These are phyloP conservation scores for Reinhardtius hippoglossoides DNA, from an alignment of 2,113 vertebrate genomes.

Conservation along the genomic window DNA sequence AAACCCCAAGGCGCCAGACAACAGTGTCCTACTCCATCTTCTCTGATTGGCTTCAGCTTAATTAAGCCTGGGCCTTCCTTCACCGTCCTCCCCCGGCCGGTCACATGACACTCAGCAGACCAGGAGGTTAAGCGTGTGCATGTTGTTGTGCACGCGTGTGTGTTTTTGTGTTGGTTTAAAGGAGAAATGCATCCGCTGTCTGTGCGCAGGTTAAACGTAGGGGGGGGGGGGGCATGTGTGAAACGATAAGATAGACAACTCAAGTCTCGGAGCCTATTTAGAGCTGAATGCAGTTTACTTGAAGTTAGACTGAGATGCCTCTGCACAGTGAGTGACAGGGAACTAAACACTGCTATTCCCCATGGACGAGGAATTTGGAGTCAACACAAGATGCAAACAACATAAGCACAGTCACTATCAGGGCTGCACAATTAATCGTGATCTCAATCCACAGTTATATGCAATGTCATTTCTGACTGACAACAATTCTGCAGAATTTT, in stretches of 20 bases:
- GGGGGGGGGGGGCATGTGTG: no score
- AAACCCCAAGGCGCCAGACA: constrained; percentile 73
- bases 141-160: constrained; percentile 10
- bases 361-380: neutral
- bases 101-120: constrained; percentile 47
- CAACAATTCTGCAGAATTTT: no score
- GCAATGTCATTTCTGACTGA: no score
- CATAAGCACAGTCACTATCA: neutral
- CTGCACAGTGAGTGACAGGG: constrained; percentile 49
- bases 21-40: constrained; percentile 72
- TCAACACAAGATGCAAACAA: neutral
- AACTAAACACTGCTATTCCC: constrained; percentile 26
- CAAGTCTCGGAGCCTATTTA: constrained; percentile 24
- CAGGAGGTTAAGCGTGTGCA: neutral
- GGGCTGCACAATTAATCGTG: no score
- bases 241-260: constrained; percentile 14
- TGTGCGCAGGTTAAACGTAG: constrained; percentile 21
- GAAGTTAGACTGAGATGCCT: constrained; percentile 25
- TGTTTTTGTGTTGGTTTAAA: constrained; percentile 10
- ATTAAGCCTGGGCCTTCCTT: constrained; percentile 55
- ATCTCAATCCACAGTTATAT: no score
- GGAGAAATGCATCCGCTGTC: constrained; percentile 12
- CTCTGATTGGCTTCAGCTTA: constrained; percentile 59
- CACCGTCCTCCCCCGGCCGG: constrained; percentile 30
- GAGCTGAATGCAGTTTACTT: constrained; percentile 1